phyloP scores from a whole-genome alignment of 92 coral and sea anemone genomes.

The Paramuricea clavata region DNA sequence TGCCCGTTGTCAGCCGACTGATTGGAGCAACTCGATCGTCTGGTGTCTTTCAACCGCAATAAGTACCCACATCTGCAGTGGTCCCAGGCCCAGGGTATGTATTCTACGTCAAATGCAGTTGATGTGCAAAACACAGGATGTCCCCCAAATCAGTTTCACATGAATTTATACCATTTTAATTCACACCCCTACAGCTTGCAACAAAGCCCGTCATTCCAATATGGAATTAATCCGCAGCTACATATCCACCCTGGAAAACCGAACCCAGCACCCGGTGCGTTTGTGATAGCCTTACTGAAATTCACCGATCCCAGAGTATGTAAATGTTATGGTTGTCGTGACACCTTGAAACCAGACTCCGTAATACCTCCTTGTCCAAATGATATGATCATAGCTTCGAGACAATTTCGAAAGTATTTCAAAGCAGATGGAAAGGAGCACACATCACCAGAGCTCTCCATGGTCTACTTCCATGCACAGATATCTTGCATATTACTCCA shows the following conservation, averaged over 20 bases:
- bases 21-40: not conserved
- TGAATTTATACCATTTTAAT: slow-evolving; percentile 25
- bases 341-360: slow-evolving; percentile 38
- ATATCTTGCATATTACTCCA: slow-evolving; percentile 39
- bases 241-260: slow-evolving; percentile 36
- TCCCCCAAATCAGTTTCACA: not conserved
- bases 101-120: not conserved
- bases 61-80: slow-evolving; percentile 3
- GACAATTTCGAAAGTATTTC: not conserved
- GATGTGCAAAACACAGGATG: not conserved
- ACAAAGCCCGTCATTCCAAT: too few species aligned
- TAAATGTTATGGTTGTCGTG: slow-evolving; percentile 49
- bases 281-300: slow-evolving; percentile 24
- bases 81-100: too few species aligned
- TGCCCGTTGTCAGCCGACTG: slow-evolving; percentile 48
- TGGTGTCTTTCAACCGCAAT: not conserved
- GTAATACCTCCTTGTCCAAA: slow-evolving; percentile 40
- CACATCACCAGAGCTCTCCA: slow-evolving; percentile 37
- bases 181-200: slow-evolving; percentile 13
- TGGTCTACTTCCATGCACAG: slow-evolving; percentile 50
- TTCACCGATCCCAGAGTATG: slow-evolving; percentile 39
- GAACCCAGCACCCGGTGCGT: slow-evolving; percentile 51
- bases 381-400: slow-evolving; percentile 7
- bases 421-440: slow-evolving; percentile 52
- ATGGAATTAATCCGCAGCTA: too few species aligned